These are phyloP conservation scores for Neotoxoptera formosana DNA, from an alignment of 1,140 invertebrate genomes.

Conservation along the genomic window DNA sequence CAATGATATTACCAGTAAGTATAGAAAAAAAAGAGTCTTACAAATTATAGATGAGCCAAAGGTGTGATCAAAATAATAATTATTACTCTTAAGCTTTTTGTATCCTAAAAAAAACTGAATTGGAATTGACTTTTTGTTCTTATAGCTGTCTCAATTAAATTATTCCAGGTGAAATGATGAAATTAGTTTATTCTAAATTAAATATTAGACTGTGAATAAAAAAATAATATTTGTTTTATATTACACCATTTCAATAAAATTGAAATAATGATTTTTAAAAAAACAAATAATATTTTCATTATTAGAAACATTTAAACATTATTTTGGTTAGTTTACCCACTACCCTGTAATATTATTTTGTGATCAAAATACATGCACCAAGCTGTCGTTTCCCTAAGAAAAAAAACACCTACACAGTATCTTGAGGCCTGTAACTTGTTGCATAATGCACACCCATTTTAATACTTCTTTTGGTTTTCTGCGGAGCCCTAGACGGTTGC, in stretches of 20 bases:
- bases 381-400: neutral
- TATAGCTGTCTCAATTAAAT: neutral
- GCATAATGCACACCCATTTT: constrained; percentile 62
- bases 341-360: neutral
- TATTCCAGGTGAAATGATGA: neutral
- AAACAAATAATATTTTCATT: neutral
- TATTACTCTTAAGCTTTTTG: neutral
- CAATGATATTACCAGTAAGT: no score
- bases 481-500: constrained; percentile 62
- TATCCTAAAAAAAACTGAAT: neutral
- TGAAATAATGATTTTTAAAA: neutral
- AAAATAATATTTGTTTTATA: neutral
- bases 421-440: constrained; percentile 62
- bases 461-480: constrained; percentile 61
- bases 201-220: neutral
- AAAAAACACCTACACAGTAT: constrained; percentile 62
- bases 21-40: no score
- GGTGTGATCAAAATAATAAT: neutral
- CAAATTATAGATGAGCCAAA: neutral
- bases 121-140: neutral
- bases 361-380: constrained; percentile 28
- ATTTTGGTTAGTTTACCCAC: neutral
- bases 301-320: neutral
- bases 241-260: neutral
- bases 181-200: neutral